Conservation (phyloP, 2,113 vertebrate species). For the Heloderma charlesbogerti region DNA sequence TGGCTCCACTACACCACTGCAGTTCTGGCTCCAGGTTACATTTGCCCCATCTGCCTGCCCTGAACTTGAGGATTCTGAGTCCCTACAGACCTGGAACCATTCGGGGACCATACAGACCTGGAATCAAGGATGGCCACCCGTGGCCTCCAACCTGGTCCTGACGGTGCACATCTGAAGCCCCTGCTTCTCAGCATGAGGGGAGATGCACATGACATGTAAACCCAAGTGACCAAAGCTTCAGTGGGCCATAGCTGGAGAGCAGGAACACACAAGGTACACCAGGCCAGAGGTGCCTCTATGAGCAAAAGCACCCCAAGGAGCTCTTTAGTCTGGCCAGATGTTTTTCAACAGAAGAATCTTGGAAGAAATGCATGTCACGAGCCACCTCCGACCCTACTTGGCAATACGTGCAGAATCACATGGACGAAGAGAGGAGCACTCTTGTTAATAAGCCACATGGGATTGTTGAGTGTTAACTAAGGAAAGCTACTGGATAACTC, state of each 20-base stretch:
- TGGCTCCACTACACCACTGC: not conserved
- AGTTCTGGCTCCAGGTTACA: not conserved
- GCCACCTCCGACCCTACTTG: slow-evolving; percentile 29
- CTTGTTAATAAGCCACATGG: not conserved
- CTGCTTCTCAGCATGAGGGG: not conserved
- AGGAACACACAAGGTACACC: not conserved
- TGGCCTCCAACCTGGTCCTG: not conserved
- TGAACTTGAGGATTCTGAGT: not conserved
- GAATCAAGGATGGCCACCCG: not conserved
- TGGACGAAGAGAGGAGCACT: not conserved
- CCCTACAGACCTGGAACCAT: not conserved
- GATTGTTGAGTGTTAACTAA: slow-evolving; percentile 8
- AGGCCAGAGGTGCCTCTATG: not conserved
- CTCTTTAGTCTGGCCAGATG: not conserved
- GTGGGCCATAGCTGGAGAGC: not conserved
- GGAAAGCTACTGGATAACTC: slow-evolving; percentile 57
- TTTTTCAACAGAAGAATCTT: not conserved
- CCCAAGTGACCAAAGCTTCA: not conserved
- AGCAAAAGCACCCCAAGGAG: not conserved
- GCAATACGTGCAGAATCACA: not conserved
- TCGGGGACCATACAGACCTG: not conserved
- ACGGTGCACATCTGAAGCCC: not conserved
- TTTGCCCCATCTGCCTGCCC: not conserved
- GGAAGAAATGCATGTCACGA: slow-evolving; percentile 22
- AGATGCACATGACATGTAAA: not conserved